phyloP scores from a whole-genome alignment of 2,113 vertebrate species.

The Origma solitaria region DNA sequence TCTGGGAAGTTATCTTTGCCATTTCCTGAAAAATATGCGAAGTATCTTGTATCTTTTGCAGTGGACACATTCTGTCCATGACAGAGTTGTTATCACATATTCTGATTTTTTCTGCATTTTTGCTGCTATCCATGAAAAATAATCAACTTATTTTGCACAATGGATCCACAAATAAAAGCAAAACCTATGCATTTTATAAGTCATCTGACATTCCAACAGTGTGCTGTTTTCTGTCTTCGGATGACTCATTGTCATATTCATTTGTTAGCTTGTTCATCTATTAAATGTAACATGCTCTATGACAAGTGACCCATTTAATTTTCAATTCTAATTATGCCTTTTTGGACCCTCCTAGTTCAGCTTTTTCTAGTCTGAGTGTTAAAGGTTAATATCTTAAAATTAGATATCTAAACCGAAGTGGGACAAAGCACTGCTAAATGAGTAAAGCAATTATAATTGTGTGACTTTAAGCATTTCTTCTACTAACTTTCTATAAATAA shows the following conservation, averaged over 20 bases:
- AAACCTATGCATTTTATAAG: slow-evolving; percentile 7
- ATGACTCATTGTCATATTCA: slow-evolving; percentile 55
- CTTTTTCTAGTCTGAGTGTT: neutral
- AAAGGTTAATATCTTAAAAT: slow-evolving; percentile 20
- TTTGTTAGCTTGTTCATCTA: slow-evolving; percentile 34
- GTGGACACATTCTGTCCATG: neutral
- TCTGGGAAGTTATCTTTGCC: neutral
- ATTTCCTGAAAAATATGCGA: neutral
- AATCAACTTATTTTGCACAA: neutral
- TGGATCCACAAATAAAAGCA: slow-evolving; percentile 17
- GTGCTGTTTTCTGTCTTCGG: slow-evolving; percentile 3
- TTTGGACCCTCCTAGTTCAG: neutral
- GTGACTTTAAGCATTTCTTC: neutral
- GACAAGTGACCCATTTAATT: slow-evolving; percentile 32
- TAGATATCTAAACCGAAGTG: neutral
- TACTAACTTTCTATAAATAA: neutral
- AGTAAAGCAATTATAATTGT: neutral
- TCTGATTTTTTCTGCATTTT: neutral
- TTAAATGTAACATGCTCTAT: neutral
- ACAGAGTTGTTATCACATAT: neutral
- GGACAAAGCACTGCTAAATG: neutral
- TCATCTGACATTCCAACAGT: slow-evolving; percentile 27
- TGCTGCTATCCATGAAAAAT: neutral
- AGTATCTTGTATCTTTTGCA: neutral
- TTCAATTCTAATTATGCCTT: neutral